Percentiles rank a stretch among this genome's conserved stretches.
phyloP scores from a whole-genome alignment of 1,140 invertebrate genomes.

The Tachypleus tridentatus region DNA sequence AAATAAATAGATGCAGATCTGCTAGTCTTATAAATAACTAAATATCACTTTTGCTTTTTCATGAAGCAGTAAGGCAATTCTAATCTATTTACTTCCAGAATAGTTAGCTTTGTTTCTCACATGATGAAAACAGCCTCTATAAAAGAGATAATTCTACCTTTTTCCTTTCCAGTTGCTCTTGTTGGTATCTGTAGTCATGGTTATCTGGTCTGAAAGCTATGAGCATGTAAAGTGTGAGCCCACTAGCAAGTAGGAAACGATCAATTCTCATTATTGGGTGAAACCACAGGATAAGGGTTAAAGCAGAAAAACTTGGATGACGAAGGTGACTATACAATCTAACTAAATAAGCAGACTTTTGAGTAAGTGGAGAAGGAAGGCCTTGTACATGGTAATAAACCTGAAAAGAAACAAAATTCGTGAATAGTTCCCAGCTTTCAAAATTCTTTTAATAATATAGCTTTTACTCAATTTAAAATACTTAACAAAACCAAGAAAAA shows the following conservation, averaged over 20 bases:
- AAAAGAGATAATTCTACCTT: constrained; percentile 1
- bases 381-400: constrained; percentile 9
- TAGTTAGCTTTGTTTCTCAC: too few species aligned
- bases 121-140: too few species aligned
- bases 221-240: constrained; percentile 4
- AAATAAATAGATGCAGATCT: too few species aligned
- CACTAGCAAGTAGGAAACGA: constrained; percentile 6
- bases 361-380: constrained; percentile 2
- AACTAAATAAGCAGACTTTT: constrained; percentile 8
- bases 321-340: constrained; percentile 16
- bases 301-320: constrained; percentile 14
- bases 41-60: too few species aligned
- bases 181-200: constrained; percentile 13
- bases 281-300: constrained; percentile 4
- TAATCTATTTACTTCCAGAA: too few species aligned
- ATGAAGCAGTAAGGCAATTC: too few species aligned
- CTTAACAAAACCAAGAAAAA: background rate
- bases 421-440: too few species aligned
- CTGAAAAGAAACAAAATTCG: constrained; percentile 6
- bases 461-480: background rate
- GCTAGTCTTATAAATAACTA: too few species aligned
- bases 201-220: constrained; percentile 11
- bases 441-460: background rate
- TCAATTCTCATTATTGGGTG: constrained; percentile 15
- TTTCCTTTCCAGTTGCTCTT: constrained; percentile 11